These are phyloP conservation scores for Polypedilum vanderplanki DNA, from an alignment of 1,140 invertebrate species.

Conservation along the genomic window DNA sequence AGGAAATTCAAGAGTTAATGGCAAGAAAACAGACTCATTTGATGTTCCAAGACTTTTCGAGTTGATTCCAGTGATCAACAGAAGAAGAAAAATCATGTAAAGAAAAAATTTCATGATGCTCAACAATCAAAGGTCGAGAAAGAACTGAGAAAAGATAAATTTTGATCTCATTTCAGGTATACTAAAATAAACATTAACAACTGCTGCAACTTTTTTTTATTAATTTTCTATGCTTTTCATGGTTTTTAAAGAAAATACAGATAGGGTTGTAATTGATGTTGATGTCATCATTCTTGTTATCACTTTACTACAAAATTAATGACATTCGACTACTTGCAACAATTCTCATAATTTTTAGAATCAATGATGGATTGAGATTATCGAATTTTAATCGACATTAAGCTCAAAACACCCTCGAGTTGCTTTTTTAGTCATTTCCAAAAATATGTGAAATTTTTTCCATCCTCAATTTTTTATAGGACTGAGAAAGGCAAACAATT, in stretches of 20 bases:
- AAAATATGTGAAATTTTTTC: not conserved
- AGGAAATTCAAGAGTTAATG: not conserved
- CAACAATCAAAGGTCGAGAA: not conserved
- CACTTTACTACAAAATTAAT: not conserved
- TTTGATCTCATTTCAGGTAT: not conserved
- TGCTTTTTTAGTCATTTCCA: not conserved
- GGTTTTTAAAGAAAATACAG: not conserved
- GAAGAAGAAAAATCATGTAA: not conserved
- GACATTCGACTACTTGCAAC: not conserved
- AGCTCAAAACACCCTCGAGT: not conserved
- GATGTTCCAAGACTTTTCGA: not conserved
- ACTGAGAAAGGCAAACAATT: not conserved
- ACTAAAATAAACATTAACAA: not conserved
- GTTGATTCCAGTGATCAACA: not conserved
- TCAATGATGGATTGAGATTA: not conserved
- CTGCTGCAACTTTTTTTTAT: not conserved
- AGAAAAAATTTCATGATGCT: not conserved
- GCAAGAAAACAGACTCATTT: not conserved
- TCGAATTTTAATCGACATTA: not conserved
- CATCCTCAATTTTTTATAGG: not conserved
- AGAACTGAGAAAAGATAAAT: not conserved
- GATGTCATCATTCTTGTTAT: not conserved
- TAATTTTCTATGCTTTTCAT: no score
- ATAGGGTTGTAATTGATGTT: not conserved
- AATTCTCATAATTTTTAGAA: not conserved